Evolutionary conservation across 2,888 invertebrate species (phyloP).

Genomic region (Ornithoptera priamus): DNA sequence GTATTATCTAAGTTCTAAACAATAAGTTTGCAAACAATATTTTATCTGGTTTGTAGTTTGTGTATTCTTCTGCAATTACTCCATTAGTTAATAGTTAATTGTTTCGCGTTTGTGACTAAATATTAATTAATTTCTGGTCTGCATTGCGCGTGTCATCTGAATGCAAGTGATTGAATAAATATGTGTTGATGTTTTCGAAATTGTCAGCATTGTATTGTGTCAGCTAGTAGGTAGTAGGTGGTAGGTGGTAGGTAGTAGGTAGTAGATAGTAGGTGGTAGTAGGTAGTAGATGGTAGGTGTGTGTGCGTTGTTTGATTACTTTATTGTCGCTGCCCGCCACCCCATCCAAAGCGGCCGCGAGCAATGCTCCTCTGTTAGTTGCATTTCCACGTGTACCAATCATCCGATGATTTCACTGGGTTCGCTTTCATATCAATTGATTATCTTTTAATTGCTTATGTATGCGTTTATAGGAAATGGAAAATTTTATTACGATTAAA

Average conservation of each 20-base stretch:
- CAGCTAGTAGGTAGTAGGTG: background rate
- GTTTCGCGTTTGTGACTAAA: background rate
- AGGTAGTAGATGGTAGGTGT: too few relatives aligned
- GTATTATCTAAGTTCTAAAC: background rate
- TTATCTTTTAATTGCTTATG: background rate
- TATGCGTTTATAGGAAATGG: too few relatives aligned
- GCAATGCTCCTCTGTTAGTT: slow-evolving; percentile 11
- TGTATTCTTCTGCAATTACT: background rate
- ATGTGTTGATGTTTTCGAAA: slow-evolving; percentile 10
- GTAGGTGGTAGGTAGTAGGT: too few relatives aligned
- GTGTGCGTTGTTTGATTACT: slow-evolving; percentile 12
- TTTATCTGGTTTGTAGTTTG: background rate
- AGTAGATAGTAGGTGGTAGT: too few relatives aligned
- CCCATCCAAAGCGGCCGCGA: slow-evolving; percentile 18
- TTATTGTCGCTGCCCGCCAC: slow-evolving; percentile 12
- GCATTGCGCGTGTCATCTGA: background rate
- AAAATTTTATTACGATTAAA: too few relatives aligned
- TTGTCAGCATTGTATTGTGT: background rate
- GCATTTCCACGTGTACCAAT: background rate
- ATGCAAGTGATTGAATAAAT: slow-evolving; percentile 10
- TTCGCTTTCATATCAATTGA: background rate
- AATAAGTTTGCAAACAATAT: background rate
- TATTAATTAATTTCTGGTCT: background rate
- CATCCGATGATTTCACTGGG: background rate
- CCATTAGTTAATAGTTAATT: background rate